These are phyloP conservation scores for Carapus acus DNA, from an alignment of 2,797 vertebrate species.

Conservation along the genomic window DNA sequence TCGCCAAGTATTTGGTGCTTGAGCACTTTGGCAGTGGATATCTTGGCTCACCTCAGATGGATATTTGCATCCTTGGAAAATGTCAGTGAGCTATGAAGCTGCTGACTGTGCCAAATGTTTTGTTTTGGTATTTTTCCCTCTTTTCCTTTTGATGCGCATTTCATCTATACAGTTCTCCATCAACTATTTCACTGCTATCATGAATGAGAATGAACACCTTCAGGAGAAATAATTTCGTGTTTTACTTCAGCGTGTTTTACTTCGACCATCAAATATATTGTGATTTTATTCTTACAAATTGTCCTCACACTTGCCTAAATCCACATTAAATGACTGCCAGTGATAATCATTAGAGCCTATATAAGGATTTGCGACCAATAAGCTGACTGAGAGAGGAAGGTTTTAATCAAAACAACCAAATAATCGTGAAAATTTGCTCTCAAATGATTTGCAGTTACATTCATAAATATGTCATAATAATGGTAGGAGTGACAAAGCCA, in stretches of 20 bases:
- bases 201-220: not conserved
- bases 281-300: no score
- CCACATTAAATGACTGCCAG: not conserved
- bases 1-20: slow-evolving; percentile 23
- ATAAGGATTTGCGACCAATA: not conserved
- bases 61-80: slow-evolving; percentile 35
- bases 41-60: slow-evolving; percentile 20
- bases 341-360: not conserved
- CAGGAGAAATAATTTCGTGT: no score
- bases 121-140: no score
- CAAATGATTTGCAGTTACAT: not conserved
- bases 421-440: not conserved
- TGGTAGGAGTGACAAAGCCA: no score
- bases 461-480: not conserved
- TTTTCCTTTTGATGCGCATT: not conserved
- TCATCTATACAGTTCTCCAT: slow-evolving; percentile 4
- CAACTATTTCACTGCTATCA: not conserved
- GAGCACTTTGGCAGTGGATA: slow-evolving; percentile 15
- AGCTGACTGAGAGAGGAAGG: not conserved
- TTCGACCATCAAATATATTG: no score
- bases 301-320: not conserved
- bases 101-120: slow-evolving; percentile 19
- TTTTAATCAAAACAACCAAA: not conserved
- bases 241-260: no score
- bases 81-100: slow-evolving; percentile 16